A percentile compares a stretch with the other conserved stretches of the same genome.
These are phyloP conservation scores for Stomatorhinus ivindoensis DNA, from an alignment of 2,113 vertebrate genomes.

Conservation along the genomic window DNA sequence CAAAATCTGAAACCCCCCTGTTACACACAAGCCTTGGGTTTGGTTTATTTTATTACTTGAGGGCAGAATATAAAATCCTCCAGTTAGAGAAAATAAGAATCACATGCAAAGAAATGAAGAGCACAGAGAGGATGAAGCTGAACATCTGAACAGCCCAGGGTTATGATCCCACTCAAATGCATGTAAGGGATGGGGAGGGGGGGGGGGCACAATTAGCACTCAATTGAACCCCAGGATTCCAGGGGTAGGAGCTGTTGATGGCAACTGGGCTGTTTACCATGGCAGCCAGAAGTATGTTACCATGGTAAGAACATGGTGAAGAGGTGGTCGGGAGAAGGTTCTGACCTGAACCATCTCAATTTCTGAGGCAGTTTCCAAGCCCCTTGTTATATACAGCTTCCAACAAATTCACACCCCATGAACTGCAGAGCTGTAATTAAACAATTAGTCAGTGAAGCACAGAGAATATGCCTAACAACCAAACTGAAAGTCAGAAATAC, in stretches of 20 bases:
- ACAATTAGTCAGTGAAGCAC: background rate
- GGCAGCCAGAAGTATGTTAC: background rate
- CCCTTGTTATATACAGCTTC: background rate
- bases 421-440: background rate
- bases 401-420: background rate
- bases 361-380: background rate
- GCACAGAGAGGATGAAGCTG: background rate
- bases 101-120: background rate
- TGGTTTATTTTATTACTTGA: background rate
- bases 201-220: background rate
- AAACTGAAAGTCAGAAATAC: background rate
- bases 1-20: background rate
- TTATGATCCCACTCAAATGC: background rate
- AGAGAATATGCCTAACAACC: background rate
- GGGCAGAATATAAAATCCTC: background rate
- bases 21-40: background rate
- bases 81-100: background rate
- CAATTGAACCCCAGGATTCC: background rate
- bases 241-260: background rate
- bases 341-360: background rate
- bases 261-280: background rate
- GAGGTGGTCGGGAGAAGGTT: background rate
- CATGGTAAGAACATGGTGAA: background rate
- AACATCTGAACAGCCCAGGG: background rate
- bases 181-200: background rate